A percentile compares a stretch with the other conserved stretches of the same genome.
These are phyloP conservation scores for Phortica magna DNA, from an alignment of 2,888 invertebrate genomes.

Conservation along the genomic window DNA sequence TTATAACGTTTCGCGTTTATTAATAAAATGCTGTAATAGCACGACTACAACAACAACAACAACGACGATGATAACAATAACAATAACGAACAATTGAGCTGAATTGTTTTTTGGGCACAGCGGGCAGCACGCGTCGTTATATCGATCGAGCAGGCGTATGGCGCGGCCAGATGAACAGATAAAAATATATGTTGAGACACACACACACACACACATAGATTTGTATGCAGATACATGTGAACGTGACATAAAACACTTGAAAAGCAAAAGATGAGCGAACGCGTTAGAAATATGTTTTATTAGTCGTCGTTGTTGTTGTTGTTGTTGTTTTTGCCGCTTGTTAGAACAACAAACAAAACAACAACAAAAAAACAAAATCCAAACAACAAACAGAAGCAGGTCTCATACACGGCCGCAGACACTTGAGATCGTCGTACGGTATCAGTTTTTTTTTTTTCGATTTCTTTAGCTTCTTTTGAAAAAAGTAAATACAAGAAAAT, in stretches of 20 bases:
- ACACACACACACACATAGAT: background rate
- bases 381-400: background rate
- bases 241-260: constrained; percentile 18
- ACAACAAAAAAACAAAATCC: background rate
- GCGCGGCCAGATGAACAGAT: background rate
- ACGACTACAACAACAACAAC: constrained; percentile 2
- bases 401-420: background rate
- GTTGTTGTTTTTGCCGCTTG: background rate
- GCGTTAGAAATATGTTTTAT: constrained; percentile 10
- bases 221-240: background rate
- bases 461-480: background rate
- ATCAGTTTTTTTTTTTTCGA: constrained; percentile 7
- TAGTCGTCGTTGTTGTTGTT: background rate
- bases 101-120: constrained; percentile 24
- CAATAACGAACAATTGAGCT: constrained; percentile 19
- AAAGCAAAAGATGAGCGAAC: background rate
- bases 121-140: constrained; percentile 11
- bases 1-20: constrained; percentile 19
- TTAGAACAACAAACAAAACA: background rate
- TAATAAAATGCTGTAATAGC: constrained; percentile 21
- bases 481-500: constrained; percentile 11
- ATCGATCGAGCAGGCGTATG: background rate
- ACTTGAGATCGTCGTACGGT: background rate
- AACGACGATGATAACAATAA: constrained; percentile 3
- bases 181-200: background rate